Evolutionary conservation across 2,888 invertebrate species (phyloP).

Genomic region (Aethes cnicana): DNA sequence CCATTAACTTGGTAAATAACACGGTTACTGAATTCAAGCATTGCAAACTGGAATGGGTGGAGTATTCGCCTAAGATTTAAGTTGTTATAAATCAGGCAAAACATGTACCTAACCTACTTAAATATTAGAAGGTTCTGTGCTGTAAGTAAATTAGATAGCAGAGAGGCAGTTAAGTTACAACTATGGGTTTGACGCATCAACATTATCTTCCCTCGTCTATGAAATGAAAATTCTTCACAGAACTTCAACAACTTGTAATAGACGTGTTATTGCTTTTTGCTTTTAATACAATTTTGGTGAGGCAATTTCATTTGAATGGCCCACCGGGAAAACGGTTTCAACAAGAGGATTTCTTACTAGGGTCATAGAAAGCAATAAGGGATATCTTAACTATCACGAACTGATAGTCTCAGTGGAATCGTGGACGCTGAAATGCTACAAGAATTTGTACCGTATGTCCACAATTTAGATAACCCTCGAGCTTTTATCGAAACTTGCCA

Average conservation of each 20-base stretch:
- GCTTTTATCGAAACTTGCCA: slow-evolving; percentile 28
- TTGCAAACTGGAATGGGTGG: slow-evolving; percentile 16
- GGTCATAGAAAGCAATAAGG: slow-evolving; percentile 36
- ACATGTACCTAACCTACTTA: too few relatives aligned
- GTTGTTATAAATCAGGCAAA: too few relatives aligned
- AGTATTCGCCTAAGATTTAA: slow-evolving; percentile 2
- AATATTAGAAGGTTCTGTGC: too few relatives aligned
- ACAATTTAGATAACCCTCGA: slow-evolving; percentile 19
- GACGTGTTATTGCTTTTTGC: slow-evolving; percentile 37
- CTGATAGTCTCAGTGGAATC: slow-evolving; percentile 37
- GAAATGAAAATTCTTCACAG: slow-evolving; percentile 10
- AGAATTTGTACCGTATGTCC: slow-evolving; percentile 15
- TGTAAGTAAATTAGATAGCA: too few relatives aligned
- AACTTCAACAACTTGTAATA: slow-evolving; percentile 16
- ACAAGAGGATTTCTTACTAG: slow-evolving; percentile 30
- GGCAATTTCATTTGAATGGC: slow-evolving; percentile 28
- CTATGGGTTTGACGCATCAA: too few relatives aligned
- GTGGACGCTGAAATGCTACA: slow-evolving; percentile 13
- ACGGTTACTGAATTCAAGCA: slow-evolving; percentile 15
- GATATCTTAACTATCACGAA: slow-evolving; percentile 43
- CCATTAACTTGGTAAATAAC: slow-evolving; percentile 24
- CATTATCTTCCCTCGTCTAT: too few relatives aligned
- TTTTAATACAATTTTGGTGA: slow-evolving; percentile 35
- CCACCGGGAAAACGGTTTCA: slow-evolving; percentile 22
- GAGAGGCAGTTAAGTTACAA: too few relatives aligned